phyloP scores from a whole-genome alignment of 64 coral and sea anemone species.

The Orbicella faveolata region DNA sequence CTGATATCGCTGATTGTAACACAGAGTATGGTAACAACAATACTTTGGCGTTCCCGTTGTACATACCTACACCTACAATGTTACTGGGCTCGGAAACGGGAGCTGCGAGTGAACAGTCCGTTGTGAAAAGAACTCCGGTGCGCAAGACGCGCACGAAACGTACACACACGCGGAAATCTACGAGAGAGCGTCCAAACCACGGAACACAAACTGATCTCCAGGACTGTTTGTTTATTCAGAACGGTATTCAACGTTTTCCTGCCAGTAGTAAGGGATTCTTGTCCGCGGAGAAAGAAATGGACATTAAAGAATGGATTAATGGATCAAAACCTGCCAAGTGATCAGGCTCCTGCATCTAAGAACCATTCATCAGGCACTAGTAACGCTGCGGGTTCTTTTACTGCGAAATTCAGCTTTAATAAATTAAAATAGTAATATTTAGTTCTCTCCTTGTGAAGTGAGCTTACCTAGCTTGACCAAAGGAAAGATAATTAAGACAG shows the following conservation, averaged over 20 bases:
- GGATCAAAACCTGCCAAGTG: conserved; percentile 9
- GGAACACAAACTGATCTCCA: conserved; percentile 17
- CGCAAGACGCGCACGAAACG: not conserved
- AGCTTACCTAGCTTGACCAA: too few relatives aligned
- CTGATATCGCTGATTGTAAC: not conserved
- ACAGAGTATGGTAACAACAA: not conserved
- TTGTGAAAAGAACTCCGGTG: not conserved
- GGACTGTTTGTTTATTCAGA: conserved; percentile 68
- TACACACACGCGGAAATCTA: not conserved
- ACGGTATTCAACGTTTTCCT: conserved; percentile 48
- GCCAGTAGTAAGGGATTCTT: conserved; percentile 18
- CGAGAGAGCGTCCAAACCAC: not conserved
- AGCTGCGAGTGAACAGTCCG: not conserved
- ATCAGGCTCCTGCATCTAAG: not conserved
- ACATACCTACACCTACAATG: conserved; percentile 4
- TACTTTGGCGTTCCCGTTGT: not conserved
- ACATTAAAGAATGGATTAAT: conserved; percentile 56
- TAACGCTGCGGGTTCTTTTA: too few relatives aligned
- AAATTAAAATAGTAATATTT: too few relatives aligned
- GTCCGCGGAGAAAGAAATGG: conserved; percentile 40
- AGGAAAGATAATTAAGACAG: too few relatives aligned
- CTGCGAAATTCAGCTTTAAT: too few relatives aligned
- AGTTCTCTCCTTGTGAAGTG: too few relatives aligned
- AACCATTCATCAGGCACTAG: too few relatives aligned
- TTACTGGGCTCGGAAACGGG: not conserved